Base-by-base conservation (phyloP, 2,888 invertebrate genomes). In the Sclerodermus sp. region DNA sequence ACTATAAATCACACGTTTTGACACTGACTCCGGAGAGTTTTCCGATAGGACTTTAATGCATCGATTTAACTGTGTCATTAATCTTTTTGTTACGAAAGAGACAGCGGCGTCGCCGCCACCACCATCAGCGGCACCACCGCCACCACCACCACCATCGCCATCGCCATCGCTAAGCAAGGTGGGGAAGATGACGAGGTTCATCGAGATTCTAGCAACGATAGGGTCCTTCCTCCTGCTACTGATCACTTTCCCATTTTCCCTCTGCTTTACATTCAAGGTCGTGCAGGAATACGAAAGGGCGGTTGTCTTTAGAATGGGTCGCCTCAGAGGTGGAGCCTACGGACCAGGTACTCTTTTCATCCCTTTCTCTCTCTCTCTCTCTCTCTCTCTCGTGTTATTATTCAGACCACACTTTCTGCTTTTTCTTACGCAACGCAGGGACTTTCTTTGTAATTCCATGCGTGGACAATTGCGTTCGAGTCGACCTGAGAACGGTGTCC, bases 381-480 rank as follows among this genome's bases (percentile, higher is more conserved):
- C 23, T 23, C 23, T n/a, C n/a, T n/a, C n/a, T n/a, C n/a, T n/a
- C n/a, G n/a, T n/a, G n/a, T n/a, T n/a, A n/a, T n/a, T n/a, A n/a
- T n/a, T n/a, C n/a, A n/a, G n/a, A n/a, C n/a, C n/a, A n/a, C n/a
- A n/a, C n/a, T n/a, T n/a, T n/a, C n/a, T n/a, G n/a, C 3, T 44
- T 12, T 32, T 34, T 10, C 5, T 39, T 45, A 39, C 16, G 37
- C 15, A 8, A 8, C 23, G 23, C 46, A 70, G 94, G 94, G 1
- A 87, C 95, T 57, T 96, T 96, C 79, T 96, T 96, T 79, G 87
- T 96, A 8, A 82, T 97, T 55, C 96, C 96, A 0, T 98, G 96
- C 78, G 90, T 96, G 47, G 96, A 96, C 74, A 89, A 88, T 41
- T 96, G 94, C 76, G 87, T 90, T 50, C 94, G 91, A 78, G 93